These are phyloP conservation scores for Adelges cooleyi DNA, from an alignment of 1,140 invertebrate species.

Conservation along the genomic window DNA sequence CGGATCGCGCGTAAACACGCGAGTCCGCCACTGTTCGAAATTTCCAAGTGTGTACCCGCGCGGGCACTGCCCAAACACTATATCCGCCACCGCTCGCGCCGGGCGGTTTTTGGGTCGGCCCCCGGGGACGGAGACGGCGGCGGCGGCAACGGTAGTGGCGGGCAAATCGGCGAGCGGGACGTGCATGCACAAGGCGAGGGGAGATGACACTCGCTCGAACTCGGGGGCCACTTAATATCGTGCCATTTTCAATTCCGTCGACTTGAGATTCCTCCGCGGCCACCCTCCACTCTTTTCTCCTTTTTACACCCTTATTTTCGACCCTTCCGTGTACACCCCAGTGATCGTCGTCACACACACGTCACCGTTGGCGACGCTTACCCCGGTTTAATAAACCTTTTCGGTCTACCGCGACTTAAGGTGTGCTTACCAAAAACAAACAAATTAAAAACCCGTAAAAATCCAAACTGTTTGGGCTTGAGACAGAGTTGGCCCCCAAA, in stretches of 20 bases:
- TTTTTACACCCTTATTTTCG: conserved; percentile 19
- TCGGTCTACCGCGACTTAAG: too few relatives aligned
- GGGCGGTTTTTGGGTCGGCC: conserved; percentile 29
- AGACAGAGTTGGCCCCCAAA: too few relatives aligned
- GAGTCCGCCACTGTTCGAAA: conserved; percentile 12
- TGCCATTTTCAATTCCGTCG: conserved; percentile 27
- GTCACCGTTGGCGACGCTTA: too few relatives aligned
- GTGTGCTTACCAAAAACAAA: too few relatives aligned
- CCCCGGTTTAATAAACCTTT: too few relatives aligned
- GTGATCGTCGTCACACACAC: too few relatives aligned
- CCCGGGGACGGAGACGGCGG: conserved; percentile 34
- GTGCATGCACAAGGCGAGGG: too few relatives aligned
- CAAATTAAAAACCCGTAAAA: too few relatives aligned
- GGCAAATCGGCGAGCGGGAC: conserved; percentile 13
- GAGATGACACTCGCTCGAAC: conserved; percentile 30
- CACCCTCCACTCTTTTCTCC: too few relatives aligned
- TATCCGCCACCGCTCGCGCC: neutral
- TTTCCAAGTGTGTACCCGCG: conserved; percentile 1
- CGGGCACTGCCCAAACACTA: conserved; percentile 22
- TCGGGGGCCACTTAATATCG: conserved; percentile 31
- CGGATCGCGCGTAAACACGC: conserved; percentile 3
- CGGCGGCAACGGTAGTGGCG: conserved; percentile 30
- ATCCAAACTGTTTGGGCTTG: too few relatives aligned
- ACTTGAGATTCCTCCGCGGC: conserved; percentile 25
- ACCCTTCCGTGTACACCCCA: neutral